These are phyloP conservation scores for Buceros bicornis DNA, from an alignment of 2,797 vertebrate genomes.

Conservation along the genomic window DNA sequence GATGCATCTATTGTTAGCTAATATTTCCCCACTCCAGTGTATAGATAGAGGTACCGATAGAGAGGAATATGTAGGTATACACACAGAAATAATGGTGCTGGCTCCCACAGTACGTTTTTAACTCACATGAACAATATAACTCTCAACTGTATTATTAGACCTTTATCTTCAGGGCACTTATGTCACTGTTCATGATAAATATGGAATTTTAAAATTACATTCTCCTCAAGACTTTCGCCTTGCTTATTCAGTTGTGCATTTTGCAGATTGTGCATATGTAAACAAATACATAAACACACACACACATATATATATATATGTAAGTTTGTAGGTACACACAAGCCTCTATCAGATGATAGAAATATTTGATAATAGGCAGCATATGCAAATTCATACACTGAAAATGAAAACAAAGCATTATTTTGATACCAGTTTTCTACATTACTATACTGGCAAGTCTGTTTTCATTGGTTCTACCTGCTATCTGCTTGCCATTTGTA, in stretches of 20 bases:
- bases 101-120: constrained; percentile 27
- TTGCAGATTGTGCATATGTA: neutral
- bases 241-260: neutral
- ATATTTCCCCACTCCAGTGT: constrained; percentile 54
- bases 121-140: constrained; percentile 9
- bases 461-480: neutral
- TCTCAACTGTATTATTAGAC: constrained; percentile 16
- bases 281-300: neutral
- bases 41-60: constrained; percentile 49
- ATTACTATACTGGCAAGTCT: neutral
- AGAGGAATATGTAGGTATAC: neutral
- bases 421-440: neutral
- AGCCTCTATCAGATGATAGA: neutral
- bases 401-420: neutral
- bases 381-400: neutral
- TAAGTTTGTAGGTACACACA: neutral
- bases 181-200: neutral
- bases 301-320: neutral
- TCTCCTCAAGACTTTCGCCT: neutral
- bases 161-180: neutral
- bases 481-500: neutral
- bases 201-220: neutral
- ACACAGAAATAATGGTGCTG: constrained; percentile 7
- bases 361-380: neutral
- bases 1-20: constrained; percentile 73